Evolutionary conservation across 2,113 vertebrate genomes (phyloP), one percentile per base, ranked within the genome.

Genomic region (Scytalopus superciliaris): DNA sequence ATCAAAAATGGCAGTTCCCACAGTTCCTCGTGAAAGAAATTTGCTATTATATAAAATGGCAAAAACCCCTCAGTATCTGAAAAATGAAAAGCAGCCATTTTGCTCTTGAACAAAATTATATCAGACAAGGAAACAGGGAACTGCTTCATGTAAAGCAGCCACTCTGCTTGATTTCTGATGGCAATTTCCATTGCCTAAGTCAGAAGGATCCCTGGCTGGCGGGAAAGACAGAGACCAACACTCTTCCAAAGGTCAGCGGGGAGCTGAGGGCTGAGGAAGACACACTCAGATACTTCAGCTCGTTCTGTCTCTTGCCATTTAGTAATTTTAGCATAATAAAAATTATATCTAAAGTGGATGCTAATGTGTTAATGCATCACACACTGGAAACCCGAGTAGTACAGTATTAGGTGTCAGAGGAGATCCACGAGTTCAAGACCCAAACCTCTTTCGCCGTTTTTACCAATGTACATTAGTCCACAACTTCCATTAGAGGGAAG

Each of bases 51-150:
- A 9, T 21, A 44, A 81, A 80, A 68, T 3, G 10, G 27, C 31
- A 30, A 68, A 52, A 49, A 62, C 24, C 2, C 2, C 13, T 67
- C 0, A 0, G 35, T 47, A n/a, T 28, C 2, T 31, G 62, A 73
- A 79, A 90, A 74, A 69, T 42, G 9, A 69, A 73, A 89, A 81
- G 17, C 33, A 67, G 27, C 4, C 39, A 5, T 78, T 84, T 57
- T 37, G 25, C 30, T 70, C 30, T 50, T 44, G 14, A 44, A 47
- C 5, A 40, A 60, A 63, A 55, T 37, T 8, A 1, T 22, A 30
- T 2, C 31, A 40, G 44, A 44, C 35, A 56, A 77, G 42, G 80
- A 74, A 90, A 60, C 1, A 3, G 37, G 50, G 47, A 49, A 33
- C 2, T 23, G 17, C 44, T 83, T 42, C 35, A 9, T 4, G 17